Percentiles rank a stretch among this genome's conserved stretches.
Evolutionary conservation across 2,888 invertebrate species (phyloP).

Genomic region (Lasioglossum zephyrum): DNA sequence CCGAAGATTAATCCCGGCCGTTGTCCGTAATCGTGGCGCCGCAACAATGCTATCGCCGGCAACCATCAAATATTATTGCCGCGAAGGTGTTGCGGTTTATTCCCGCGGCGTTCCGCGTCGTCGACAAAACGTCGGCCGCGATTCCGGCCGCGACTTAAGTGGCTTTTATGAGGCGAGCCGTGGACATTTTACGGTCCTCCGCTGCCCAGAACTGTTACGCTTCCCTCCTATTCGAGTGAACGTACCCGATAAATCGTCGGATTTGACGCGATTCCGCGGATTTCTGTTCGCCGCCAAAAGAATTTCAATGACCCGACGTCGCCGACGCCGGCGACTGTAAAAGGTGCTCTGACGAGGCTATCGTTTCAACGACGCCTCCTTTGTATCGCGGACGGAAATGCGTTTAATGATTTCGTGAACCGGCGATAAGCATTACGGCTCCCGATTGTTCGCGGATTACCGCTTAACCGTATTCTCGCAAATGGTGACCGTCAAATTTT

Average conservation of each 20-base stretch:
- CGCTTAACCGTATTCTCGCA: neutral
- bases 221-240: constrained; percentile 25
- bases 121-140: constrained; percentile 38
- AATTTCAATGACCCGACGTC: constrained; percentile 25
- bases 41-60: constrained; percentile 23
- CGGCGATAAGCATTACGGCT: neutral
- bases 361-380: constrained; percentile 11
- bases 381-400: neutral
- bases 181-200: constrained; percentile 51
- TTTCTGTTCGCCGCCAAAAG: constrained; percentile 33
- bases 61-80: constrained; percentile 41
- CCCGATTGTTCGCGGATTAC: neutral
- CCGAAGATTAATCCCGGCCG: constrained; percentile 27
- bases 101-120: constrained; percentile 13
- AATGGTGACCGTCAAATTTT: neutral
- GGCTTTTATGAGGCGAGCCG: constrained; percentile 47
- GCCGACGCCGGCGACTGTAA: neutral
- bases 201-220: constrained; percentile 15
- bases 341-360: constrained; percentile 1
- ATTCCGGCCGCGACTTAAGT: constrained; percentile 22
- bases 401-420: neutral
- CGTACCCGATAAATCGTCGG: constrained; percentile 50
- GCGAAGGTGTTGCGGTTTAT: constrained; percentile 23
- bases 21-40: neutral
- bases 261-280: constrained; percentile 25